Evolutionary conservation across 1,140 invertebrate genomes (phyloP), one percentile per base, ranked within the genome.

Genomic region (Amyelois transitella): DNA sequence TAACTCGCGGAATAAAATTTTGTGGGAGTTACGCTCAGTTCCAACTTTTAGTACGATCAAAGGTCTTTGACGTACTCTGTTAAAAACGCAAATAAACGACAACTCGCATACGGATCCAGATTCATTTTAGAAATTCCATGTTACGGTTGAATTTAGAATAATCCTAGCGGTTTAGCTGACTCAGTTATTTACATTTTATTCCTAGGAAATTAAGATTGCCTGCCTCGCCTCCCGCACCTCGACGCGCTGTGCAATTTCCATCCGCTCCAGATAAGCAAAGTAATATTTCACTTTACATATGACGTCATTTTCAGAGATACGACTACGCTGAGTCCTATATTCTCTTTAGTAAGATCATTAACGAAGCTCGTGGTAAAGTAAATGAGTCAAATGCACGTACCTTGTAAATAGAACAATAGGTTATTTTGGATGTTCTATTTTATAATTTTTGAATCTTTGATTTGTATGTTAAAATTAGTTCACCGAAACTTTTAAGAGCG

Each of bases 111-210:
- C 32, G 25, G 25, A 10, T 12, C 4, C n/a, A 38, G n/a, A 14
- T 14, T 38, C 32, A 38, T 38, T 38, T 38, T 38, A n/a, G n/a
- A 48, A 48, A 48, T 48, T 21, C 10, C 19, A 48, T 48, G 17
- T 52, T 54, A 14, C 54, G 25, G 49, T 60, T 64, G 48, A 67
- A 64, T 60, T 62, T 58, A 38, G 51, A 58, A 64, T 62, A 58
- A 67, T 61, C 52, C 17, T 44, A 49, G 55, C 53, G 48, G 53
- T 24, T 54, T 44, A 28, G 38, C 49, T 6, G 32, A 8, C 12
- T 52, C 52, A 58, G 48, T 55, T 67, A 64, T 75, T 71, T 75
- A 62, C 72, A 69, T 71, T 72, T 71, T 75, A 71, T 71, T 68
- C 55, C 54, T 60, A 56, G 58, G 57, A 71, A 74, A 75, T 71